phyloP scores from a whole-genome alignment of 2,797 vertebrate genomes.

The Falco berigora region DNA sequence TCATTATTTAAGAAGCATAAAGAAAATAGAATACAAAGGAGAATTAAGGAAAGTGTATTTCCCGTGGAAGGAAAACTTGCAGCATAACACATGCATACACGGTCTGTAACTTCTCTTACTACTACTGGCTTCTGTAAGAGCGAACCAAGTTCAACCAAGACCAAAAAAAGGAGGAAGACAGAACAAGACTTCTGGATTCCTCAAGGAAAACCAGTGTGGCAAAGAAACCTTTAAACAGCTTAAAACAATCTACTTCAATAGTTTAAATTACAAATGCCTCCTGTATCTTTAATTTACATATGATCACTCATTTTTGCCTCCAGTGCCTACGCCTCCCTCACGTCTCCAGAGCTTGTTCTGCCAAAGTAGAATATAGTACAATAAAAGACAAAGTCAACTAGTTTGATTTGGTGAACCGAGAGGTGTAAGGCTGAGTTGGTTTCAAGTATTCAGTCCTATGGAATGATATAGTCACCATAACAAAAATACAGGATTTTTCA shows the following conservation, averaged over 20 bases:
- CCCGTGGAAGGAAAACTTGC: not conserved
- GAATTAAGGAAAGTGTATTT: not conserved
- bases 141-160: not conserved
- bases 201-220: not conserved
- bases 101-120: not conserved
- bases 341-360: not conserved
- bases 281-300: not conserved
- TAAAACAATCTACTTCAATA: not conserved
- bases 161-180: not conserved
- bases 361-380: not conserved
- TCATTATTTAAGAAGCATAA: not conserved
- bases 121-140: not conserved
- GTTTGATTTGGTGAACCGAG: not conserved
- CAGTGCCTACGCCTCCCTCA: not conserved
- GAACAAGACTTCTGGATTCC: not conserved
- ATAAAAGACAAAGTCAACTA: not conserved
- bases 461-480: not conserved
- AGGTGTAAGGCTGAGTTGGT: not conserved
- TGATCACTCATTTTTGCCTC: accelerated
- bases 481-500: not conserved
- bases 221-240: not conserved
- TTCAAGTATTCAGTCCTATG: not conserved
- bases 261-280: not conserved
- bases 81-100: not conserved
- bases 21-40: not conserved